Percentiles rank a stretch among this genome's conserved stretches.
phyloP scores from a whole-genome alignment of 1,140 invertebrate species.

The Anadara kagoshimensis region DNA sequence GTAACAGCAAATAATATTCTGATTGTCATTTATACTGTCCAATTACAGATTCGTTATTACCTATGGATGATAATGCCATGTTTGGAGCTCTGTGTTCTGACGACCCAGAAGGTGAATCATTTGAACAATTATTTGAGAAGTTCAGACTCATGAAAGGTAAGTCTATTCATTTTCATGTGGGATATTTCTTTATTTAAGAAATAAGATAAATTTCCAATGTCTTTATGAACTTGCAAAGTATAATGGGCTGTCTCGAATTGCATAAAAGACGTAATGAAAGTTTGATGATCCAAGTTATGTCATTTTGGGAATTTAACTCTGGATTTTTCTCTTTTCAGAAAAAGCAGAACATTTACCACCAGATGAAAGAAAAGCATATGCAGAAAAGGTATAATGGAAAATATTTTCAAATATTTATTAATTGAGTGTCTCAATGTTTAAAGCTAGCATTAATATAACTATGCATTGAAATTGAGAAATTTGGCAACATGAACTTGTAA shows the following conservation, averaged over 20 bases:
- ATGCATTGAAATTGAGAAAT: too few relatives aligned
- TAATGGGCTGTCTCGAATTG: too few relatives aligned
- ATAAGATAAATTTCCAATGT: too few relatives aligned
- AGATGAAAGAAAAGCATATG: constrained; percentile 81
- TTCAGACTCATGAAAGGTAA: constrained; percentile 73
- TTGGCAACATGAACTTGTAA: too few relatives aligned
- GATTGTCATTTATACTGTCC: background rate
- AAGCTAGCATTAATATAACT: too few relatives aligned
- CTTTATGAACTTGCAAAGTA: too few relatives aligned
- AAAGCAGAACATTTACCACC: constrained; percentile 79
- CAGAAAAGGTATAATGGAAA: constrained; percentile 77
- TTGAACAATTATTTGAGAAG: constrained; percentile 71
- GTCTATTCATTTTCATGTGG: background rate
- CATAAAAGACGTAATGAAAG: too few relatives aligned
- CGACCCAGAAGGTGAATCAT: constrained; percentile 62
- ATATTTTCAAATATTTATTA: background rate
- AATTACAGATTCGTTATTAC: constrained; percentile 46
- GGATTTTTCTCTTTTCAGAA: constrained; percentile 69
- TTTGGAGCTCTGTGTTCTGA: constrained; percentile 56
- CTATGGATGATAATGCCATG: constrained; percentile 52
- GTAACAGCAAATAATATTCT: too few relatives aligned
- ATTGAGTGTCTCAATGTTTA: too few relatives aligned
- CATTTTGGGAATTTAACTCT: background rate
- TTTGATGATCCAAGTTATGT: too few relatives aligned
- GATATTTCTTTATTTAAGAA: too few relatives aligned